Conservation (phyloP, 2,888 invertebrate genomes). For the Candidula unifasciata region DNA sequence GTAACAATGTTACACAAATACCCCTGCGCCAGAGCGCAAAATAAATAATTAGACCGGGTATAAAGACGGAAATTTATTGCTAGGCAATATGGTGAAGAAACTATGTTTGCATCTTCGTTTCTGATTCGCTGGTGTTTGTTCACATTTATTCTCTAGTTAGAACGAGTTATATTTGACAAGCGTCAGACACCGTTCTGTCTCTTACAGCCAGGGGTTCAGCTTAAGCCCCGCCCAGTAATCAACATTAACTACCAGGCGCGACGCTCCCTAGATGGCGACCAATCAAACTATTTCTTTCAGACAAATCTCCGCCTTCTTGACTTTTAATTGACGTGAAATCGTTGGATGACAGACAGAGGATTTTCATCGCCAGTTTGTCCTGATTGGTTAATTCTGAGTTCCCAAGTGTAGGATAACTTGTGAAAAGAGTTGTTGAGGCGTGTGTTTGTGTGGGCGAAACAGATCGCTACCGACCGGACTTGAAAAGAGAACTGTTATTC, state of each 20-base stretch:
- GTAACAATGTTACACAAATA: neutral
- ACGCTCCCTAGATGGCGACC: constrained; percentile 1
- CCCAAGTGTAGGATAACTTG: neutral
- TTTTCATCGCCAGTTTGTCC: neutral
- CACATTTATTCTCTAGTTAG: neutral
- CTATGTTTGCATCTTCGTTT: constrained; percentile 16
- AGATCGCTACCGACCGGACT: neutral
- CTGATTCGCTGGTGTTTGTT: constrained; percentile 38
- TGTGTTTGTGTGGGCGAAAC: constrained; percentile 26
- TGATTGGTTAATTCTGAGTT: neutral
- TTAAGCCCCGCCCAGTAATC: constrained; percentile 25
- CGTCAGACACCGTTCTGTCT: neutral
- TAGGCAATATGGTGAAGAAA: constrained; percentile 3
- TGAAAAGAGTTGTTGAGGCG: constrained; percentile 31
- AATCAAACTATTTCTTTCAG: neutral
- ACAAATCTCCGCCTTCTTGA: neutral
- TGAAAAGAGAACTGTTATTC: constrained; percentile 17
- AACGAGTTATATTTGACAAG: neutral
- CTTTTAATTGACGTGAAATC: constrained; percentile 20
- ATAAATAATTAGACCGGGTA: neutral
- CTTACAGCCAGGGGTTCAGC: neutral
- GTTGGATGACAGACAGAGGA: constrained; percentile 23
- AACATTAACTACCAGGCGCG: neutral
- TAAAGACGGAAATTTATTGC: constrained; percentile 24
- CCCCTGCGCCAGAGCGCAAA: neutral